These are phyloP conservation scores for Microcebus jonahi DNA, from an alignment of 2,113 vertebrate species.

Conservation along the genomic window DNA sequence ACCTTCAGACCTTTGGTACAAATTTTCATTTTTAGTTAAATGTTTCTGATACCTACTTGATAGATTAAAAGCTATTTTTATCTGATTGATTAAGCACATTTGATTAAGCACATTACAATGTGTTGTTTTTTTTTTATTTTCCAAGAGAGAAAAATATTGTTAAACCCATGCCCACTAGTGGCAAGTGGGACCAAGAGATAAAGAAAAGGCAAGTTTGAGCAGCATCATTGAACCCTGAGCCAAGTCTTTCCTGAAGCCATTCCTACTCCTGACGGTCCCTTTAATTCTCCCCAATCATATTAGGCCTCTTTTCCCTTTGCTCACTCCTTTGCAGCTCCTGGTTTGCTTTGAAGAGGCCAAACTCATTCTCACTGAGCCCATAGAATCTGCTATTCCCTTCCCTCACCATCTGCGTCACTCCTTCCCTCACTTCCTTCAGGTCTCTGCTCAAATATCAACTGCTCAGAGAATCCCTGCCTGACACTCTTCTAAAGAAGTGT, in stretches of 20 bases:
- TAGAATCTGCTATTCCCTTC: background rate
- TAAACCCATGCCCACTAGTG: background rate
- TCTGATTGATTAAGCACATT: background rate
- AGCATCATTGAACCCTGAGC: background rate
- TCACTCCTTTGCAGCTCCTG: background rate
- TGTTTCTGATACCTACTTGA: background rate
- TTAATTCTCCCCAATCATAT: background rate
- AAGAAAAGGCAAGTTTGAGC: background rate
- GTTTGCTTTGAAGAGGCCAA: background rate
- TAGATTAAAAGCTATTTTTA: background rate
- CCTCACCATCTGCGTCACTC: too few relatives aligned
- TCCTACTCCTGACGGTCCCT: background rate
- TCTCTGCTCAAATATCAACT: background rate
- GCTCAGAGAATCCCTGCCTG: background rate
- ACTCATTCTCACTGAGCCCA: background rate
- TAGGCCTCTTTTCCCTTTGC: background rate
- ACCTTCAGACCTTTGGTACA: background rate
- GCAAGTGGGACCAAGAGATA: background rate
- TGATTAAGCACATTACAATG: background rate
- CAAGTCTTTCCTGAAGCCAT: background rate
- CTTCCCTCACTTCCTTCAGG: background rate
- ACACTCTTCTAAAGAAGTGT: background rate
- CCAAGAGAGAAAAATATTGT: background rate
- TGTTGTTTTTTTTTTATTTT: background rate
- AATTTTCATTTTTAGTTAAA: slow-evolving; percentile 28